These are phyloP conservation scores for Zele albiditarsus DNA, from an alignment of 2,888 invertebrate genomes.

Conservation along the genomic window DNA sequence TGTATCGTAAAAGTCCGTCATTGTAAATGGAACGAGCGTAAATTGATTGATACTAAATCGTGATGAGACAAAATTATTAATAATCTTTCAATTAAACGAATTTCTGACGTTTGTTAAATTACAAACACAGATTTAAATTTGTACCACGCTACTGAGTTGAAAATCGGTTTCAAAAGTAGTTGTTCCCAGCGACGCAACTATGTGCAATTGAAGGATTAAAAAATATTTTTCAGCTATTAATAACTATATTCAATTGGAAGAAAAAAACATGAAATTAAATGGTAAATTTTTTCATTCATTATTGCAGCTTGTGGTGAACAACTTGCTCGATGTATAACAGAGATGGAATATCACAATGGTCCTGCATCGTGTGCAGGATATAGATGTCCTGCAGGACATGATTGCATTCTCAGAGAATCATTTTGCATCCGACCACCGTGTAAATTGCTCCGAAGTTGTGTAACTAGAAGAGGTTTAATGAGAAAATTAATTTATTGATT, in stretches of 20 bases:
- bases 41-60: slow-evolving; percentile 30
- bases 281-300: neutral
- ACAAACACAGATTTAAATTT: no score
- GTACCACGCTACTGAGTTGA: no score
- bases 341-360: slow-evolving; percentile 58
- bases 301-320: slow-evolving; percentile 57
- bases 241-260: neutral
- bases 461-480: slow-evolving; percentile 53
- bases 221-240: no score
- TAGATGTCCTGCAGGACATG: slow-evolving; percentile 58
- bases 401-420: slow-evolving; percentile 62
- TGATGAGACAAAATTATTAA: neutral
- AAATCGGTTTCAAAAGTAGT: no score
- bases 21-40: slow-evolving; percentile 63
- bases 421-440: slow-evolving; percentile 62
- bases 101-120: no score
- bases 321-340: slow-evolving; percentile 60
- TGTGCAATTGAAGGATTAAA: no score
- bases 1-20: slow-evolving; percentile 57
- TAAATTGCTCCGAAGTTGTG: slow-evolving; percentile 62
- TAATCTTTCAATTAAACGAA: no score
- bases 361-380: slow-evolving; percentile 60
- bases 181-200: no score
- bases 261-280: neutral
- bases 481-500: neutral